These are phyloP conservation scores for Ptilonorhynchus violaceus DNA, from an alignment of 2,113 vertebrate genomes.

Conservation along the genomic window DNA sequence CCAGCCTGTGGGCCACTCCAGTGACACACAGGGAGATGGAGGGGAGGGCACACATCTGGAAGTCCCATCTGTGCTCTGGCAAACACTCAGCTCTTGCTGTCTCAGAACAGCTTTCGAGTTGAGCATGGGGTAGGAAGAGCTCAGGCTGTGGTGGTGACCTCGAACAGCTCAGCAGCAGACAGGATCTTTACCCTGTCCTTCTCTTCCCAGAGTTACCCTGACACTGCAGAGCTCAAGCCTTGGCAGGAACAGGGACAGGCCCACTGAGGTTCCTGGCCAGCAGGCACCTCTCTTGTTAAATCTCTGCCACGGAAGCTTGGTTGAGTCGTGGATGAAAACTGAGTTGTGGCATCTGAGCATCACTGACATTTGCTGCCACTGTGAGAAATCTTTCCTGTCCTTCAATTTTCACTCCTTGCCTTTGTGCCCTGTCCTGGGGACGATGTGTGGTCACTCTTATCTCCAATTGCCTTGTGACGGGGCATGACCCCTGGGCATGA, in stretches of 20 bases:
- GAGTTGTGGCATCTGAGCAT: neutral
- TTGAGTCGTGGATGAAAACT: neutral
- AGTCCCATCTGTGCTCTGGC: neutral
- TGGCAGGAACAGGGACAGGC: neutral
- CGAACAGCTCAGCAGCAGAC: neutral
- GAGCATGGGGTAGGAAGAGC: neutral
- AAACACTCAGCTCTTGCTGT: neutral
- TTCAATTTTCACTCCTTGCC: neutral
- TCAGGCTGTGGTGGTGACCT: neutral
- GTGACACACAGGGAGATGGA: neutral
- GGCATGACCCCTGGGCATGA: rapidly evolving
- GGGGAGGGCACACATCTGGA: neutral
- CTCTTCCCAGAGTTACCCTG: neutral
- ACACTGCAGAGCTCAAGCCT: neutral
- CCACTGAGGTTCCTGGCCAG: neutral
- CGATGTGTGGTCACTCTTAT: neutral
- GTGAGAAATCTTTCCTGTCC: neutral
- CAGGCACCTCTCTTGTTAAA: neutral
- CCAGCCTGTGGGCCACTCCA: neutral
- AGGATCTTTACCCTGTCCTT: neutral
- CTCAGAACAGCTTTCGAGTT: neutral
- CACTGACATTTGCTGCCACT: neutral
- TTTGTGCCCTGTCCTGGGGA: neutral
- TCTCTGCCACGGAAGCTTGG: neutral
- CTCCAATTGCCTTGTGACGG: neutral